Base-by-base conservation (phyloP, 2,113 vertebrate genomes). In the Excalfactoria chinensis region DNA sequence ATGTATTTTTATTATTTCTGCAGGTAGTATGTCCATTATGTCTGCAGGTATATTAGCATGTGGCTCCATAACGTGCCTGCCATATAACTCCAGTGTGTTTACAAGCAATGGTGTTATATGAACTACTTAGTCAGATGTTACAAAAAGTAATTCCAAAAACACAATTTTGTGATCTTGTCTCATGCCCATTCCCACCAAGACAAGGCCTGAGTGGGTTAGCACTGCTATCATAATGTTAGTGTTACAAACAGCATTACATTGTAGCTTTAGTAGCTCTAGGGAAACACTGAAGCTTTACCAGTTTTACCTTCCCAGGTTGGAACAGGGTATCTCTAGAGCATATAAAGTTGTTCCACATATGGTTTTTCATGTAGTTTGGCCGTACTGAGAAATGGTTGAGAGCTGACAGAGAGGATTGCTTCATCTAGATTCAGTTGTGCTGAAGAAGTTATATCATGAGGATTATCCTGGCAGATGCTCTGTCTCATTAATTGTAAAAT, bases 401-500 rank as follows among this genome's bases (percentile, higher is more conserved):
- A 80, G 20, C 3, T 9, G 26, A 32, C 34, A 43, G 10, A 20
- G 55, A 32, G 17, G 17, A 58, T 6, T 37, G 6, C 72, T 90
- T 71, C 40, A 90, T 30, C 16, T 93, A 11, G 1, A 25, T 78
- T 7, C 13, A 16, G 48, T 81, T 92, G 13, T 84, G 11, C 68
- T 73, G 67, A 80, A 84, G 49, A 73, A 80, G 25, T 30, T 74
- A 40, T 62, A 73, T 79, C 20, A 26, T 49, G 55, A 93, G 82
- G 63, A 83, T 79, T 89, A 73, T 76, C 25, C 49, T 93, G 73
- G 84, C 69, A 86, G 69, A 75, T 82, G 58, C 49, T 90, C 19
- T 44, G 34, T 37, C 63, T 86, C 58, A 79, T 94, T 94, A 88
- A 66, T 66, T 72, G 13, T 84, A 66, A 75, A 66, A n/a, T 86